phyloP scores from a whole-genome alignment of 2,797 vertebrate species.

The Xenopus petersii region DNA sequence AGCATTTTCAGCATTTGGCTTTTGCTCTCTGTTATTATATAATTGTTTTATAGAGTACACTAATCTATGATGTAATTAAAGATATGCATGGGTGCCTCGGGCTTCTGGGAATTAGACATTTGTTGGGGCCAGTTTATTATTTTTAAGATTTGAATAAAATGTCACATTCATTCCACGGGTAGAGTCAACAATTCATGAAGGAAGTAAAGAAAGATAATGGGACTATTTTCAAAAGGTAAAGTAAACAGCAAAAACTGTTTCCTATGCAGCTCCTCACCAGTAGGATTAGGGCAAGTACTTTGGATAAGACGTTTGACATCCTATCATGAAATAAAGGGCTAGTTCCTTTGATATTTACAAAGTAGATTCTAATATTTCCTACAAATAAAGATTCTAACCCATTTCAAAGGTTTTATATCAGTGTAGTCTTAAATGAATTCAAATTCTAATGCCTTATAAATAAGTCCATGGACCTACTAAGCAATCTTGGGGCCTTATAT shows the following conservation, averaged over 20 bases:
- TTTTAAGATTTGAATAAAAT: conserved; percentile 42
- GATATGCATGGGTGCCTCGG: conserved; percentile 18
- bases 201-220: conserved; percentile 22
- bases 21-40: conserved; percentile 36
- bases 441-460: no score
- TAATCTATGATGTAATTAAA: conserved; percentile 42
- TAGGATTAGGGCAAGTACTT: not conserved
- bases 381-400: no score
- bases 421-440: no score
- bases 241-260: conserved; percentile 20
- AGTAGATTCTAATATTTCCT: no score
- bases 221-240: conserved; percentile 10
- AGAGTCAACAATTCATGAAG: conserved; percentile 28
- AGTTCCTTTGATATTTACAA: no score
- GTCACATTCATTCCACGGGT: conserved; percentile 31
- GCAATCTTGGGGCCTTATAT: no score
- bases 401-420: no score
- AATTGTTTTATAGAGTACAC: conserved; percentile 40
- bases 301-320: not conserved
- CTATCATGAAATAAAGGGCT: no score
- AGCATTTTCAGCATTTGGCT: conserved; percentile 9
- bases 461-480: no score
- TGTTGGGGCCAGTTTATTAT: conserved; percentile 34
- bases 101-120: conserved; percentile 37
- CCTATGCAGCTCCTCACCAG: conserved; percentile 4